phyloP scores from a whole-genome alignment of 2,888 invertebrate species.

The Deroplatys truncata region DNA sequence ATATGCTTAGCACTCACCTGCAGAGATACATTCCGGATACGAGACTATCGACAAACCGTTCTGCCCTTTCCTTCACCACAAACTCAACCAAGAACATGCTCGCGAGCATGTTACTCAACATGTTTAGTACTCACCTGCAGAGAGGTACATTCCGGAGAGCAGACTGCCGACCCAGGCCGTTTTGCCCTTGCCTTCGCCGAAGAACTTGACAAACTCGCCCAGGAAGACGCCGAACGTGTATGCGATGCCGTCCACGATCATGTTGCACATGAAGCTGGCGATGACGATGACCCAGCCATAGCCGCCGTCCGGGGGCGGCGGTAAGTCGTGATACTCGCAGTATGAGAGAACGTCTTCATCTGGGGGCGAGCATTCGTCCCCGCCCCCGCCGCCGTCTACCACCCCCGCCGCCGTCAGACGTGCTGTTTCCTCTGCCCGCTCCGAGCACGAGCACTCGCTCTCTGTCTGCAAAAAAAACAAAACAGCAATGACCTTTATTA shows the following conservation, averaged over 20 bases:
- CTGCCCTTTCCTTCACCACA: conserved; percentile 81
- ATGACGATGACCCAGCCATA: conserved; percentile 94
- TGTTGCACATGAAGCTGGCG: conserved; percentile 95
- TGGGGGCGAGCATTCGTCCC: conserved; percentile 57
- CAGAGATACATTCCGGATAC: conserved; percentile 70
- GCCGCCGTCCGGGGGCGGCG: conserved; percentile 86
- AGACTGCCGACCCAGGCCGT: conserved; percentile 93
- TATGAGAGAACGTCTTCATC: conserved; percentile 53
- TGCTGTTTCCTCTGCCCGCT: conserved; percentile 67
- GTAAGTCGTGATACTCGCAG: conserved; percentile 71
- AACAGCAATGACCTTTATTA: background rate
- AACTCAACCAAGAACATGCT: conserved; percentile 85
- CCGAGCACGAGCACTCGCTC: conserved; percentile 68
- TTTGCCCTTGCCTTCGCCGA: conserved; percentile 79
- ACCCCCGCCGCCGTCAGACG: conserved; percentile 56
- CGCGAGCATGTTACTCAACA: conserved; percentile 91
- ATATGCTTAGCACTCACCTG: no score
- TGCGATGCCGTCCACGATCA: conserved; percentile 98
- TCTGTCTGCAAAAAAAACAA: conserved; percentile 59
- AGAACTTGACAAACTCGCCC: conserved; percentile 72
- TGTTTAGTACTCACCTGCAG: conserved; percentile 64
- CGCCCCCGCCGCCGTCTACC: conserved; percentile 52
- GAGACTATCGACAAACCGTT: conserved; percentile 87
- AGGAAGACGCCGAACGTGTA: conserved; percentile 96
- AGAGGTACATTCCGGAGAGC: conserved; percentile 91